These are phyloP conservation scores for Paralichthys olivaceus DNA, from an alignment of 2,113 vertebrate species.

Conservation along the genomic window DNA sequence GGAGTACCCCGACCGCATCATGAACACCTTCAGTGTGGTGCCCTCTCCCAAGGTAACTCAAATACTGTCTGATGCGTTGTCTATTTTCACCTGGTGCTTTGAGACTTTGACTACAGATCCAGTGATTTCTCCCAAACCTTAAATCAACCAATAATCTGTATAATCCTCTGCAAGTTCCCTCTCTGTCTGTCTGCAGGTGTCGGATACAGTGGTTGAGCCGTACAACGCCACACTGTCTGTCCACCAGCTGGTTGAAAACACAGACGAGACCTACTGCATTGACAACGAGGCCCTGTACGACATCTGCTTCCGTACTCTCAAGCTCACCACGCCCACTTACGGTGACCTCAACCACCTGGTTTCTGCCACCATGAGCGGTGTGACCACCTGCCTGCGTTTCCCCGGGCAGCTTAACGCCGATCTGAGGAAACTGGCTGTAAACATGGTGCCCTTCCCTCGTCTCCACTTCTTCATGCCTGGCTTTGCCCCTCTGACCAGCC, in stretches of 20 bases:
- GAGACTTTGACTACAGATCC: too few species aligned
- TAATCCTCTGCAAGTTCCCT: too few species aligned
- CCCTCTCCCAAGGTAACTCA: constrained; percentile 84
- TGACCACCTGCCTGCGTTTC: constrained; percentile 90
- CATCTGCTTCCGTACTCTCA: constrained; percentile 94
- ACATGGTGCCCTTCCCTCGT: constrained; percentile 94
- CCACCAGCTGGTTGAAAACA: constrained; percentile 94
- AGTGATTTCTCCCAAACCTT: neutral
- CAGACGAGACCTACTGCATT: constrained; percentile 93
- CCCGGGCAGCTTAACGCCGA: constrained; percentile 92
- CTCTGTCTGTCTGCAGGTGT: constrained; percentile 70
- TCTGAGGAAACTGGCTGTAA: constrained; percentile 90
- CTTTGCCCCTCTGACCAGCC: constrained; percentile 90
- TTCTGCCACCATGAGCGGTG: constrained; percentile 92
- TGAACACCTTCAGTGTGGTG: constrained; percentile 91
- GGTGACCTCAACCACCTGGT: constrained; percentile 93
- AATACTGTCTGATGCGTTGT: too few species aligned
- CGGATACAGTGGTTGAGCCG: constrained; percentile 92
- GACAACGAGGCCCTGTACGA: constrained; percentile 94
- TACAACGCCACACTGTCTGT: constrained; percentile 91
- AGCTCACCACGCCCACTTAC: constrained; percentile 91
- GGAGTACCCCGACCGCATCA: constrained; percentile 90
- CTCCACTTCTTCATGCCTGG: constrained; percentile 95
- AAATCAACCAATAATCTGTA: too few species aligned
- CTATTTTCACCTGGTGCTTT: too few species aligned